Evolutionary conservation across 2,113 vertebrate genomes (phyloP), one percentile per base, ranked within the genome.

Genomic region (Podarcis raffonei): DNA sequence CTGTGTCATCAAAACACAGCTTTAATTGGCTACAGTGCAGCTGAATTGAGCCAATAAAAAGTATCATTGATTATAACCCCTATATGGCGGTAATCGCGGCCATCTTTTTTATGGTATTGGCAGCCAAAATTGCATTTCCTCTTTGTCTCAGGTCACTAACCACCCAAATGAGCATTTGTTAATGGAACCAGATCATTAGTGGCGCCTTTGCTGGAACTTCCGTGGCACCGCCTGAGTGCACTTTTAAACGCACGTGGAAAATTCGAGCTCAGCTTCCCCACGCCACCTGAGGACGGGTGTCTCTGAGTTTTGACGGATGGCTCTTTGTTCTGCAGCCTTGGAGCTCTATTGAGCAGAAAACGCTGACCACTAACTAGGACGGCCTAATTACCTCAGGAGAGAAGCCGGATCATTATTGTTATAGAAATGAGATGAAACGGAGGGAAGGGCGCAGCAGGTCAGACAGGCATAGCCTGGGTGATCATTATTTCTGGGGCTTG

Each of bases 181-280:
- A 96, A 96, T 95, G 93, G 95, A 95, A 90, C 74, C 85, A 95
- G 93, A 95, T 96, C 95, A 96, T 97, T 96, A 96, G 94, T 91
- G 94, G 65, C 71, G 91, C 84, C 79, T 90, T 85, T 89, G 88
- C 94, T 91, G 93, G 39, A 20, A 95, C 94, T 95, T 95, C 89
- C 20, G 5, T 91, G 94, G 94, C 93, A 90, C 85, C 20, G 91
- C 91, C 87, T 90, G 92, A 95, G 90, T 94, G 91, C 89, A 92
- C 87, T 91, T 93, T 95, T 91, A 94, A 94, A 87, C 0, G 62
- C 89, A 86, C 22, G 72, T 0, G 1, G 89, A 94, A 91, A 92
- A 89, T 93, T 93, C 86, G 83, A 69, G 66, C 27, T 91, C 87
- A 80, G 72, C n/a, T 93, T 53, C 94, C 85, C 39, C 94, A 59